Conservation (phyloP, 2,888 invertebrate genomes). For the Halictus quadricinctus region DNA sequence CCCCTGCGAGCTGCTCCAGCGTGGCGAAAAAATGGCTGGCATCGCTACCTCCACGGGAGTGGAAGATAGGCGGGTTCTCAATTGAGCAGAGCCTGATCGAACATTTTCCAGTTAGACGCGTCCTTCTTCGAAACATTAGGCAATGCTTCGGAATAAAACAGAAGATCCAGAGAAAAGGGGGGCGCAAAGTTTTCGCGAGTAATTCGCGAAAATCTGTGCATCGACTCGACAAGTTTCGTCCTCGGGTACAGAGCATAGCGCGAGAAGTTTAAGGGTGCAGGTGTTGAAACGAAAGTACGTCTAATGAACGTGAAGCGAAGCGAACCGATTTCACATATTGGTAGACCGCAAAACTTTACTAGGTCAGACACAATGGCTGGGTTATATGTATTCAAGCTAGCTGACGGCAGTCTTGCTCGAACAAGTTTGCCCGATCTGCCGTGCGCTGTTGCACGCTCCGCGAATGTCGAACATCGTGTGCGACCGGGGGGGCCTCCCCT, state of each 20-base stretch:
- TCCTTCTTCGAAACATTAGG: background rate
- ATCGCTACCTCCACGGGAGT: background rate
- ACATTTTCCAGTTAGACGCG: background rate
- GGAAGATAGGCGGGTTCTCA: background rate
- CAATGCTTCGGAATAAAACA: background rate
- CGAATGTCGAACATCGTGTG: conserved; percentile 28
- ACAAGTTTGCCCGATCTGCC: conserved; percentile 44
- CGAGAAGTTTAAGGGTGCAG: conserved; percentile 34
- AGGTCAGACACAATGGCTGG: conserved; percentile 56
- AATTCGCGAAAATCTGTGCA: background rate
- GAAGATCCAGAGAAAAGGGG: background rate
- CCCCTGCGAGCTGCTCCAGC: conserved; percentile 4
- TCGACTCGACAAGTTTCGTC: background rate
- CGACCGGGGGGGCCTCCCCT: background rate
- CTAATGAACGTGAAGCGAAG: conserved; percentile 47
- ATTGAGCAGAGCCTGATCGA: conserved; percentile 36
- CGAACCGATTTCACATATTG: conserved; percentile 60
- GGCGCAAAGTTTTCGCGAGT: background rate
- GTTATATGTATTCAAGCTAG: conserved; percentile 54
- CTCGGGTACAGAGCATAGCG: background rate
- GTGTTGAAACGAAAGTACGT: conserved; percentile 45
- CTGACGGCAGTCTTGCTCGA: conserved; percentile 53
- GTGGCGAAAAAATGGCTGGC: background rate
- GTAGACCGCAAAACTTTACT: conserved; percentile 67
- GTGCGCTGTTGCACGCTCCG: conserved; percentile 41